Evolutionary conservation across 2,888 invertebrate species (phyloP).

Genomic region (Meiosimyza decipiens): DNA sequence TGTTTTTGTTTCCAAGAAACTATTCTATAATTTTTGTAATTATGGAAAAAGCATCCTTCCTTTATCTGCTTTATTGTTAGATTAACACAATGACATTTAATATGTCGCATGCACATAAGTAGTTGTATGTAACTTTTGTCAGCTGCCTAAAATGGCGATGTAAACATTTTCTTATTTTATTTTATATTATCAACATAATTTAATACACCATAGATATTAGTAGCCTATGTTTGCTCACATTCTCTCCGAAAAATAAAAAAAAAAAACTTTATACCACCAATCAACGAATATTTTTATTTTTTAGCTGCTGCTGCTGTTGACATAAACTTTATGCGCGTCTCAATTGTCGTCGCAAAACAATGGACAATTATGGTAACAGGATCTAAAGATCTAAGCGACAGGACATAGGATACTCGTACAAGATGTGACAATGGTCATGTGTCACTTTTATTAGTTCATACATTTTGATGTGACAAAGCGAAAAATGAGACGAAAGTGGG

Average conservation of each 20-base stretch:
- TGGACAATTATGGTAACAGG: not conserved
- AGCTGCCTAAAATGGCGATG: conserved; percentile 8
- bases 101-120: conserved; percentile 1
- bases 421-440: conserved; percentile 12
- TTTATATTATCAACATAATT: not conserved
- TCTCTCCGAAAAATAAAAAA: too few species aligned
- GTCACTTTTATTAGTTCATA: conserved; percentile 16
- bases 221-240: too few species aligned
- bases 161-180: not conserved
- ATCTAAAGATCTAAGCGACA: not conserved
- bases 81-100: conserved; percentile 12
- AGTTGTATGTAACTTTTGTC: not conserved
- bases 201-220: too few species aligned
- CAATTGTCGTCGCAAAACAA: not conserved
- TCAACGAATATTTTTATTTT: not conserved
- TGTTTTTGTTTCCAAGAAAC: not conserved
- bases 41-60: not conserved
- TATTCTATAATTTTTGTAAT: too few species aligned
- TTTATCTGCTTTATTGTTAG: not conserved
- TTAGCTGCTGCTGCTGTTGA: conserved; percentile 2
- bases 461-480: conserved; percentile 21
- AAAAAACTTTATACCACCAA: too few species aligned
- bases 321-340: not conserved
- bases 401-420: not conserved
- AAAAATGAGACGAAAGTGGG: not conserved